Conservation (phyloP, 2,797 vertebrate species). For the Bradypodion pumilum region DNA sequence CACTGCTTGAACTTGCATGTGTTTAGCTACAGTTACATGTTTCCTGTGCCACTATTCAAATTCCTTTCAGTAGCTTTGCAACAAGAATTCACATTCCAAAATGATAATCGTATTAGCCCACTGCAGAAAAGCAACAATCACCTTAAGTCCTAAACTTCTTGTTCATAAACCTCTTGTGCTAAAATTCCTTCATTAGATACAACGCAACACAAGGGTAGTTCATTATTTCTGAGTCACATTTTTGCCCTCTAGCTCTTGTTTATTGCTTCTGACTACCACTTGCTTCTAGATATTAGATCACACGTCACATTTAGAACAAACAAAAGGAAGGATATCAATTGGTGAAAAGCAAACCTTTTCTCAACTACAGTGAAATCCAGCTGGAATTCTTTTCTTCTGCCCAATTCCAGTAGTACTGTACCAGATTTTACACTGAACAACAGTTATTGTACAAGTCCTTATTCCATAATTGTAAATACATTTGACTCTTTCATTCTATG, state of each 20-base stretch:
- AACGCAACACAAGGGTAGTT: not conserved
- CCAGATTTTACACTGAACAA: not conserved
- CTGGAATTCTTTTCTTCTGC: not conserved
- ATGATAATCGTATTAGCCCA: no score
- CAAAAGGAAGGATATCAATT: not conserved
- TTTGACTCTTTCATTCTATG: not conserved
- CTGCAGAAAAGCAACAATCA: not conserved
- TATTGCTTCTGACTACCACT: no score
- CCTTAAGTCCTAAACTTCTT: not conserved
- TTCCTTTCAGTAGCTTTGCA: not conserved
- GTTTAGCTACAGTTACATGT: not conserved
- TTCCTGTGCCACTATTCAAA: not conserved
- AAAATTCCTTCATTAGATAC: not conserved
- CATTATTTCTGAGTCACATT: not conserved
- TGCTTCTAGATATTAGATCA: not conserved
- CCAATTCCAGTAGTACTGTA: not conserved
- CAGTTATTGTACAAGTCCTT: not conserved
- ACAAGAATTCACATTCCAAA: not conserved
- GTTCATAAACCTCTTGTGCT: not conserved
- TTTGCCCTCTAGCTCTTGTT: not conserved
- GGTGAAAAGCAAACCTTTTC: not conserved
- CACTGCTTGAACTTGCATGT: not conserved
- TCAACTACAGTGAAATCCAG: not conserved
- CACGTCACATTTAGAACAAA: not conserved
- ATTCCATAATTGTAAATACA: not conserved